A percentile compares a stretch with the other conserved stretches of the same genome.
These are phyloP conservation scores for Eufriesea mexicana DNA, from an alignment of 1,140 invertebrate genomes.

Conservation along the genomic window DNA sequence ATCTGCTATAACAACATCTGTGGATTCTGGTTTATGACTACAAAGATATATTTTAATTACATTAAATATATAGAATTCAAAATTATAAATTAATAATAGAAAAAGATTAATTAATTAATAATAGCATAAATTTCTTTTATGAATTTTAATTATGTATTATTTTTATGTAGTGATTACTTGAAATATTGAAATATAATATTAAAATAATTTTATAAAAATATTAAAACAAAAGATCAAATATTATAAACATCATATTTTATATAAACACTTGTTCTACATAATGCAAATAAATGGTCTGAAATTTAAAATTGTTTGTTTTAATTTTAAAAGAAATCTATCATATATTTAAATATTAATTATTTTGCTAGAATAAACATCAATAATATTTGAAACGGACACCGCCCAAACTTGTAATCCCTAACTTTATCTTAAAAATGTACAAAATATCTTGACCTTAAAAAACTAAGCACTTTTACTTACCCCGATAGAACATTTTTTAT, in stretches of 20 bases:
- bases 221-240: neutral
- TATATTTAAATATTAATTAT: neutral
- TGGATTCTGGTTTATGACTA: conserved; percentile 97
- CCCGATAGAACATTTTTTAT: conserved; percentile 97
- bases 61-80: neutral
- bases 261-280: neutral
- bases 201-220: neutral
- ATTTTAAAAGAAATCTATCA: neutral
- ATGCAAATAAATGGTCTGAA: neutral
- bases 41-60: conserved; percentile 71
- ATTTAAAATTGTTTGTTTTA: neutral
- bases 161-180: neutral
- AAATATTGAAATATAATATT: neutral
- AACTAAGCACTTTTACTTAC: conserved; percentile 86
- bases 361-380: neutral
- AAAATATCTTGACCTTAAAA: conserved; percentile 52
- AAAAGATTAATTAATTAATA: neutral
- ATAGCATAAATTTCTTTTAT: neutral
- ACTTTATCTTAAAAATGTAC: conserved; percentile 39
- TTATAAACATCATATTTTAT: neutral
- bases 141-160: neutral
- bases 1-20: conserved; percentile 96
- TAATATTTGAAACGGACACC: conserved; percentile 59
- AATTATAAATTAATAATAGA: neutral
- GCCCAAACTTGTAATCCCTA: conserved; percentile 54